phyloP scores from a whole-genome alignment of 1,140 invertebrate genomes.

The Drosophila truncata region DNA sequence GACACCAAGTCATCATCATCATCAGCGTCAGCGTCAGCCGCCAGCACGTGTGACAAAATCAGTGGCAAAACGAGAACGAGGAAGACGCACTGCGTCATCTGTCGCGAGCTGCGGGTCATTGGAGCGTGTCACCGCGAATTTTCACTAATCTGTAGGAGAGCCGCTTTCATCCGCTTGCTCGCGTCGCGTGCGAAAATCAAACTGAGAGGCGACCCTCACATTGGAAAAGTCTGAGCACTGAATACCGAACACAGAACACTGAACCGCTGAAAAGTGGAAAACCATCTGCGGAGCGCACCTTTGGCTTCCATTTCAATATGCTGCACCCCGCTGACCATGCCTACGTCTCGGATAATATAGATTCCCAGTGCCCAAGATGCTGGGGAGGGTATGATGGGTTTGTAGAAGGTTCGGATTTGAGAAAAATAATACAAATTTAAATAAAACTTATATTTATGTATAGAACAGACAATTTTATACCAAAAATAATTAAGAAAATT shows the following conservation, averaged over 20 bases:
- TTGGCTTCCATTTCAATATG: slow-evolving; percentile 51
- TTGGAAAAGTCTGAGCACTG: slow-evolving; percentile 32
- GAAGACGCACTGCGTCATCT: slow-evolving; percentile 68
- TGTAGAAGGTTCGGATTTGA: background rate
- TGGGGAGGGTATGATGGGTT: slow-evolving; percentile 4
- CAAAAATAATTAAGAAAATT: too few species aligned
- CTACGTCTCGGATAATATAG: slow-evolving; percentile 2
- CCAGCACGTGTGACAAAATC: slow-evolving; percentile 33
- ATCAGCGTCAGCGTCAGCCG: slow-evolving; percentile 32
- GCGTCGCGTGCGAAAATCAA: slow-evolving; percentile 62
- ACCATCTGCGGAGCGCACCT: slow-evolving; percentile 52
- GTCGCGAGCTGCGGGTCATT: slow-evolving; percentile 44
- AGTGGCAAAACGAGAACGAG: slow-evolving; percentile 15
- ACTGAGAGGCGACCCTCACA: slow-evolving; percentile 65
- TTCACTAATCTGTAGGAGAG: slow-evolving; percentile 7
- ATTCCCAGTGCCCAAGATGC: background rate
- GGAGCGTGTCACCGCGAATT: slow-evolving; percentile 49
- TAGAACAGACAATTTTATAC: too few species aligned
- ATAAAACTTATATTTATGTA: too few species aligned
- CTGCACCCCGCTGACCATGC: slow-evolving; percentile 44
- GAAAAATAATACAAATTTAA: too few species aligned
- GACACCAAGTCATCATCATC: slow-evolving; percentile 16
- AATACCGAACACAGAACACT: slow-evolving; percentile 2
- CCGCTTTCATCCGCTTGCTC: slow-evolving; percentile 30
- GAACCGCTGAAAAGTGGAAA: slow-evolving; percentile 53